Evolutionary conservation across 1,140 invertebrate genomes (phyloP), one percentile per base, ranked within the genome.

Genomic region (Neodiprion virginianus): DNA sequence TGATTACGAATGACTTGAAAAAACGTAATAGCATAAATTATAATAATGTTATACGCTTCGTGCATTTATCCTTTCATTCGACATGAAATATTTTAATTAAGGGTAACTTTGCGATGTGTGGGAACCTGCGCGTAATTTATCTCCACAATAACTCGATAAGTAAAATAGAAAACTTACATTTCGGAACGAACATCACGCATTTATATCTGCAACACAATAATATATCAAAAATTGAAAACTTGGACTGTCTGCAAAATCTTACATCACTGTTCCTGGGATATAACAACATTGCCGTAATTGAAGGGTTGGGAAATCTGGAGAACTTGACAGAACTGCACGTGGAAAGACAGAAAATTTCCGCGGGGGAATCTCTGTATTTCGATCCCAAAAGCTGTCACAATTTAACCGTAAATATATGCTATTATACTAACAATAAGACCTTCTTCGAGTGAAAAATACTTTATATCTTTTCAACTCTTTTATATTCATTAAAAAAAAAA

Each of bases 151-250:
- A 94, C 78, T 81, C 82, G 14, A 89, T 94, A 73, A 81, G 83
- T 8, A 90, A 87, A 79, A 92, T 94, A 72, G 87, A 91, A 79
- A 92, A 93, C 80, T 79, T 94, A 4, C 81, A 92, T 73, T 79
- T 85, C 65, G 83, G 92, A 0, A 82, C 80, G n/a, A 92, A 92
- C 79, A 81, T 94, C 49, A 92, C 91, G 1, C 90, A 92, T 79
- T 86, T 94, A 28, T 93, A 94, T 83, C 79, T 94, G 4, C 93
- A 94, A 89, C 91, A 92, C 79, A 94, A 94, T 79, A 85, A 89
- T 80, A 91, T 94, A 71, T 84, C 77, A 10, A 91, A 91, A 85
- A 91, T 94, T 47, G 91, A 92, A 83, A 92, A 93, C 77, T 83
- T 94, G 12, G 81, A 90, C 7, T 83, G 79, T 73, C 83, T 94